Evolutionary conservation across 2,113 vertebrate species (phyloP), one percentile per base, ranked within the genome.

Genomic region (Taurulus bubalis): DNA sequence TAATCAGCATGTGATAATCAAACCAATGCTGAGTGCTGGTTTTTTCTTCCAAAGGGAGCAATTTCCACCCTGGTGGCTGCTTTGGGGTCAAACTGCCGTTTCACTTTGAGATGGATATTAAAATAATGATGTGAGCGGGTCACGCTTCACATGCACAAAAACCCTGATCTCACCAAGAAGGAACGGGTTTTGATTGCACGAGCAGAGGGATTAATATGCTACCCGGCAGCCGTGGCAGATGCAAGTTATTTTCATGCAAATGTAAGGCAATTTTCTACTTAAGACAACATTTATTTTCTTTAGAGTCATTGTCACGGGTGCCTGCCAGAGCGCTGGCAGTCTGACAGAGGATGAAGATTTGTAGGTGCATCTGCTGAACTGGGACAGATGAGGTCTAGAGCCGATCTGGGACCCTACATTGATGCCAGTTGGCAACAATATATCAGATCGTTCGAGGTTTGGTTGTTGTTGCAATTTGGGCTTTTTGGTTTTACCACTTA

Each of bases 221-320:
- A 38, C 86, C 89, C 84, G 60, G 92, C 92, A 84, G 68, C 90
- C 77, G 64, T 69, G 76, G 90, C 94, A 94, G 94, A 95, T 94
- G 91, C 71, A 85, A 89, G 89, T 91, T 85, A 94, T 95, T 95
- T 86, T 93, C 93, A 95, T 95, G 94, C 94, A 94, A 94, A 95
- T 95, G 83, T 42, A 30, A 75, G 34, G 90, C 85, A 90, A 93
- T 94, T 91, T 92, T 79, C 91, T 83, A 87, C 90, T 94, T 91
- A 91, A 87, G 85, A 85, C 88, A 86, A 91, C 92, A 94, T 94
- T 89, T 92, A 91, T 95, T 94, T 93, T 80, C 88, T 90, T 91
- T 89, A 85, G 89, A 89, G 93, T 83, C 91, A 77, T 76, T 88
- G 91, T 92, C 85, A 86, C 53, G 47, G 34, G 81, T n/a, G 79